Evolutionary conservation across 1,140 invertebrate genomes (phyloP).

Genomic region (Ceratoteleas bidentatus): DNA sequence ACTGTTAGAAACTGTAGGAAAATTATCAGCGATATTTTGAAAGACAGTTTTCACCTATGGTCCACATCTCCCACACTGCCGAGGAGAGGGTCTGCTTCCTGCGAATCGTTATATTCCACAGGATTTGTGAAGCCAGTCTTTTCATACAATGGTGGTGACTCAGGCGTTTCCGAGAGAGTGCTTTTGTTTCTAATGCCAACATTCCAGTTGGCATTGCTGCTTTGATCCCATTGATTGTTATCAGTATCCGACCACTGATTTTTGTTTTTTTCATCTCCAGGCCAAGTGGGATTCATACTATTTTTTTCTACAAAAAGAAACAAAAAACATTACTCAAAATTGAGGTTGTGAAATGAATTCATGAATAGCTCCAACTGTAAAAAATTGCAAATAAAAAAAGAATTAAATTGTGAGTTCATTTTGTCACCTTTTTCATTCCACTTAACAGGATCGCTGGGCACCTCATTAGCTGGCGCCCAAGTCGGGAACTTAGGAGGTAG

Average conservation of each 20-base stretch:
- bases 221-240: conserved; percentile 75
- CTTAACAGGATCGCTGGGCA: too few relatives aligned
- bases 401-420: too few relatives aligned
- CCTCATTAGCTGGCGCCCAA: too few relatives aligned
- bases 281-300: conserved; percentile 75
- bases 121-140: conserved; percentile 81
- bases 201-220: conserved; percentile 73
- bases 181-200: conserved; percentile 68
- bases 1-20: too few relatives aligned
- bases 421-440: too few relatives aligned
- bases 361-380: too few relatives aligned
- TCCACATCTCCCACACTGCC: conserved; percentile 83
- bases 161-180: conserved; percentile 82
- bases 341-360: too few relatives aligned
- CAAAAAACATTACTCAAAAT: too few relatives aligned
- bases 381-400: too few relatives aligned
- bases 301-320: conserved; percentile 75
- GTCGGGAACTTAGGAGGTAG: too few relatives aligned
- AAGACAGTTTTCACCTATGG: conserved; percentile 76
- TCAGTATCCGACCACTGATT: conserved; percentile 72
- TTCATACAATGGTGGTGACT: conserved; percentile 86
- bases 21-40: too few relatives aligned
- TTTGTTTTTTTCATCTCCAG: conserved; percentile 74
- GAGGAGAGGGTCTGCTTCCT: conserved; percentile 76
- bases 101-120: conserved; percentile 83